Percentiles rank a stretch among this genome's conserved stretches.
Conservation (phyloP, 2,113 vertebrate species). For the Actinemys pallida region DNA sequence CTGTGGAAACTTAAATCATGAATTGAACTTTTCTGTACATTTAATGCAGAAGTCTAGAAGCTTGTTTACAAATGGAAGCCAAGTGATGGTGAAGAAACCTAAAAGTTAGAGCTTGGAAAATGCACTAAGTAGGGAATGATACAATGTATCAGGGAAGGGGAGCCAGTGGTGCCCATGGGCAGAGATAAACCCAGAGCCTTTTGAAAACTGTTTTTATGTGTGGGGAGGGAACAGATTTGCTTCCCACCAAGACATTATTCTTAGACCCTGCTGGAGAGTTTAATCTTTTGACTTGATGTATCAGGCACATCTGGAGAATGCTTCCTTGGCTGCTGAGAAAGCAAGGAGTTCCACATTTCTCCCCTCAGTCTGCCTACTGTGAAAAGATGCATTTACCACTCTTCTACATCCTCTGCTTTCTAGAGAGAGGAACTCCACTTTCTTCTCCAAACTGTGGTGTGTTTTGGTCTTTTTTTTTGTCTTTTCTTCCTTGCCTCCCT, state of each 20-base stretch:
- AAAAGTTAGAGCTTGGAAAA: not conserved
- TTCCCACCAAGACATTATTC: not conserved
- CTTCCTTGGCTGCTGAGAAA: not conserved
- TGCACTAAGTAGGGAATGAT: constrained; percentile 2
- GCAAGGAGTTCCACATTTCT: not conserved
- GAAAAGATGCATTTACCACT: not conserved
- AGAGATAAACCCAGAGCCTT: not conserved
- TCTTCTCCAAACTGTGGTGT: not conserved
- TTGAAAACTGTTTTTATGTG: not conserved
- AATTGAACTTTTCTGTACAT: not conserved
- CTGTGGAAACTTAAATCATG: not conserved
- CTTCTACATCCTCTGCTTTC: not conserved
- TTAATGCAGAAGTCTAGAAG: not conserved
- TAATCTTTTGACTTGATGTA: not conserved
- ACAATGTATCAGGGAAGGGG: not conserved
- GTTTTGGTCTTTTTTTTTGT: not conserved
- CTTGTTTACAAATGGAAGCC: not conserved
- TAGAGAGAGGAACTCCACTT: not conserved
- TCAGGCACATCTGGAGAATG: not conserved
- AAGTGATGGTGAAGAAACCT: not conserved
- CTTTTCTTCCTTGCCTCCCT: not conserved
- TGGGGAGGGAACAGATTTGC: accelerated
- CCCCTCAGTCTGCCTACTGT: not conserved
- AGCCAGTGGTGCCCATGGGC: not conserved
- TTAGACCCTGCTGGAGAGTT: not conserved